Conservation (phyloP, 2,888 invertebrate genomes). For the Drosophila lacicola region DNA sequence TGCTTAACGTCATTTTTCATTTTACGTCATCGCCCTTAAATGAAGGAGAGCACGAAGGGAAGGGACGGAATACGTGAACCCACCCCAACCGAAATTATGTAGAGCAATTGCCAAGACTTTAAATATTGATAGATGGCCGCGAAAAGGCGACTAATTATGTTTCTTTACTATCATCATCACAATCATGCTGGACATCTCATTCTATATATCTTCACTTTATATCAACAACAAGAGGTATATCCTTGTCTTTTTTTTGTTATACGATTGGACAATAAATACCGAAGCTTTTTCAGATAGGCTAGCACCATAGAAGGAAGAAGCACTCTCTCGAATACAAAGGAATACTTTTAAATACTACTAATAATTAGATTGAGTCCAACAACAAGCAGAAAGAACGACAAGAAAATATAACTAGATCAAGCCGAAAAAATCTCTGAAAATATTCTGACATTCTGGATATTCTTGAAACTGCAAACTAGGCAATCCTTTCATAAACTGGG, state of each 20-base stretch:
- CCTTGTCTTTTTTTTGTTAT: too few relatives aligned
- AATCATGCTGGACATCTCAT: too few relatives aligned
- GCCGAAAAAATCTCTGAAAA: not conserved
- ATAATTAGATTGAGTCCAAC: not conserved
- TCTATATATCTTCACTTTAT: too few relatives aligned
- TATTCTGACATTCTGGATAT: not conserved
- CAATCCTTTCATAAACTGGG: conserved; percentile 2
- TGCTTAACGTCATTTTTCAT: conserved; percentile 58
- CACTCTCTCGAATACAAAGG: not conserved
- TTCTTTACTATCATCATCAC: not conserved
- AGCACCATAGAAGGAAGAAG: too few relatives aligned
- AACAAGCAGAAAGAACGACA: not conserved
- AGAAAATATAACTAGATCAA: not conserved
- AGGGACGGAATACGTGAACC: conserved; percentile 4
- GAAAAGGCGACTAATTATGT: conserved; percentile 42
- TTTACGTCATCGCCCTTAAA: conserved; percentile 53
- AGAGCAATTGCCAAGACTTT: conserved; percentile 53
- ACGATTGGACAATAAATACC: too few relatives aligned
- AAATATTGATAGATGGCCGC: conserved; percentile 67
- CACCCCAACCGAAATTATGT: conserved; percentile 33
- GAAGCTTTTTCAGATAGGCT: too few relatives aligned
- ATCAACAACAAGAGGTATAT: too few relatives aligned
- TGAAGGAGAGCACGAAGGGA: not conserved
- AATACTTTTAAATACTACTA: not conserved
- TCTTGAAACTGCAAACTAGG: not conserved